Base-by-base conservation (phyloP, 2,797 vertebrate species). In the Ptychadena robeensis region DNA sequence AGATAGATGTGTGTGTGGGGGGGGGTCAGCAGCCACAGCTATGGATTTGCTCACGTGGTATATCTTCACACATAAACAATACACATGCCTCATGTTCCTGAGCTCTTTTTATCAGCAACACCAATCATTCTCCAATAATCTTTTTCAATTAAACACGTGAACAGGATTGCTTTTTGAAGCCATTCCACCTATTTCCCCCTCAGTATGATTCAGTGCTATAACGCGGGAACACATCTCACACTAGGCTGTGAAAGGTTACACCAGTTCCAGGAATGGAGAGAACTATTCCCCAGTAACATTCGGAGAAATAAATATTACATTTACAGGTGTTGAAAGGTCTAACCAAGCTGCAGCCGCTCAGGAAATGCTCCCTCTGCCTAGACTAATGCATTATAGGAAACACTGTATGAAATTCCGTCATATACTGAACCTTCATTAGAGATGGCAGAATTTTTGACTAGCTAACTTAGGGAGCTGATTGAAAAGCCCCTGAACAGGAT, bases 141-240 rank as follows among this genome's bases (percentile, higher is more conserved):
- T 38, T 61, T 9, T 38, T 31, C n/a, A 15, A 30, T 25, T 37
- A 25, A 48, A 48, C 37, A 25, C 30, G 27, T 9, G 15, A 37
- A 69, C 28, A n/a, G 27, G 68, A 30, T 22, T 28, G 32, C n/a
- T 22, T 37, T 79, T 44, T 87, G 87, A 85, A 69, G 27, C 66
- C 27, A 4, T 80, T 70, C 80, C 86, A 79, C 53, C 35, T 63
- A 68, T 10, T 79, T 86, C 80, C 87, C n/a, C 67, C 74, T 82
- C 76, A 14, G 0, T 85, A 83, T 88, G 80, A 80, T 85, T 82
- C 76, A 74, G 66, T 12, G 61, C 0, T 81, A 34, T 35, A 38
- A 86, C 75, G 15, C 0, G 4, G 85, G 65, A 68, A 81, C 67
- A 82, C 25, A 59, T 65, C 30, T 69, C 87, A 4, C 78, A 59